phyloP scores from a whole-genome alignment of 2,888 invertebrate genomes.

The Lordiphosa andalusiaca region DNA sequence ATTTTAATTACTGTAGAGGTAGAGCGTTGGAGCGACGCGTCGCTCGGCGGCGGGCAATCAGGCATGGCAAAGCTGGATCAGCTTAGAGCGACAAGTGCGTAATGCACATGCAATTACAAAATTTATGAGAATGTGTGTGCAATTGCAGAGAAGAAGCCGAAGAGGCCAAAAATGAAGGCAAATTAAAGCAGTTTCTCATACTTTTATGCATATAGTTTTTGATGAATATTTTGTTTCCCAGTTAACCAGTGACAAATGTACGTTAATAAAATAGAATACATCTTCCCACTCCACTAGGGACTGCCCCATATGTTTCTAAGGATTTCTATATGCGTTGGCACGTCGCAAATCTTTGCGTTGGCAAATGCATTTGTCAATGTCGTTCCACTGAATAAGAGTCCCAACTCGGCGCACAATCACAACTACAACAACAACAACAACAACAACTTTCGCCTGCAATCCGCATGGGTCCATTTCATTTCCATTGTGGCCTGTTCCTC shows the following conservation, averaged over 20 bases:
- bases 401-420: slow-evolving; percentile 23
- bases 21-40: too few relatives aligned
- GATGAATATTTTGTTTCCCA: too few relatives aligned
- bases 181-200: too few relatives aligned
- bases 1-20: slow-evolving; percentile 65
- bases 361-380: slow-evolving; percentile 70
- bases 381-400: slow-evolving; percentile 58
- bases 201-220: too few relatives aligned
- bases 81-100: slow-evolving; percentile 75
- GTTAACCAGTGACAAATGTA: too few relatives aligned
- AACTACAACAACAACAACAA: slow-evolving; percentile 28
- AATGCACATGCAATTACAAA: slow-evolving; percentile 60
- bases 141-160: slow-evolving; percentile 16
- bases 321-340: slow-evolving; percentile 56
- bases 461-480: slow-evolving; percentile 45
- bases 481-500: slow-evolving; percentile 49
- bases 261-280: background rate
- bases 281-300: background rate
- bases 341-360: slow-evolving; percentile 51
- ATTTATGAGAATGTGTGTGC: slow-evolving; percentile 25
- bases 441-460: slow-evolving; percentile 66
- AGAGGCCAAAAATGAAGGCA: too few relatives aligned
- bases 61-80: slow-evolving; percentile 74
- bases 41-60: slow-evolving; percentile 54
- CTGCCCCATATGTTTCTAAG: slow-evolving; percentile 2